Base-by-base conservation (phyloP, 2,113 vertebrate species). In the Malaclemys terrapin region DNA sequence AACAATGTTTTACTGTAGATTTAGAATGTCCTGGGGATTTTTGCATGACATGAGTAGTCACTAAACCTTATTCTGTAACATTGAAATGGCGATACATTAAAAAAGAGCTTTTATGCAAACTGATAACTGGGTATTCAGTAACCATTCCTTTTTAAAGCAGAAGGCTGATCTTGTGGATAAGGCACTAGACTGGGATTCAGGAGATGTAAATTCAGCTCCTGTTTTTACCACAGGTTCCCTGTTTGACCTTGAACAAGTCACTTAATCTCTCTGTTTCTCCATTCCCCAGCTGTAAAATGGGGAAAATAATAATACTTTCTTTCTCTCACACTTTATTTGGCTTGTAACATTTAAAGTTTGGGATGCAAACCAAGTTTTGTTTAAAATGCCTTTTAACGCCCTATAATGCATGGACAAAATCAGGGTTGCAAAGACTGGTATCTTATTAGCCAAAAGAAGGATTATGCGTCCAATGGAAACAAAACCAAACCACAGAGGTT, bases 91-190 rank as follows among this genome's bases (percentile, higher is more conserved):
- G 53, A 82, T 78, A 25, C 24, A 42, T 47, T 78, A 47, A 78
- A 72, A 93, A 69, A 76, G 45, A 81, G 85, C 83, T 87, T 59
- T 94, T 96, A 95, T 87, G 84, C 85, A 94, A 96, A 95, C 86
- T 94, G 88, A 94, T 93, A 93, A 92, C 78, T 78, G 85, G 89
- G 20, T 27, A 87, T 95, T 94, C 31, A 81, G 88, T 91, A 93
- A 83, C 75, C 50, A 85, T 57, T 88, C 84, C 79, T 94, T 88
- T 81, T 81, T 89, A 82, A 94, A 84, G 22, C 89, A 80, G 47
- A 31, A 91, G 69, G 85, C 82, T 89, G 19, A 89, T 91, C 92
- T 10, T 72, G 65, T 72, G 65, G 35, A 38, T 72, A 38, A 85
- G 85, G 87, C 82, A 0, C 0, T 92, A 92, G 85, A 65, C 62